phyloP scores from a whole-genome alignment of 2,113 vertebrate species.

The Cyprinus carpio region DNA sequence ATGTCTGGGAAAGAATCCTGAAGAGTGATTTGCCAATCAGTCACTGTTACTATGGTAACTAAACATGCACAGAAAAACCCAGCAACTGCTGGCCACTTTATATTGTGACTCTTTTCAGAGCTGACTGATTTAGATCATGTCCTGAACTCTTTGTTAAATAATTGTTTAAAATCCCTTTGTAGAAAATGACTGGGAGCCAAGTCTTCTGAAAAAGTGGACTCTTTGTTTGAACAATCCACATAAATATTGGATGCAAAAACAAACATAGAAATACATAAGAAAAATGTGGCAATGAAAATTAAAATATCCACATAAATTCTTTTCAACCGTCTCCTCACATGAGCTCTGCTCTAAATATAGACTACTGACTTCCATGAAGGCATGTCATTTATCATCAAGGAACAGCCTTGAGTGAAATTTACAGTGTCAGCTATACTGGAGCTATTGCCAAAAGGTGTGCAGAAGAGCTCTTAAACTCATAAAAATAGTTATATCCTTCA shows the following conservation, averaged over 20 bases:
- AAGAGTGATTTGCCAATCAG: no score
- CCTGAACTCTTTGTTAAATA: background rate
- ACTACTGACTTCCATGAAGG: conserved; percentile 6
- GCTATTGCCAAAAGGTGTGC: background rate
- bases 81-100: no score
- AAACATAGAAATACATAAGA: background rate
- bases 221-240: background rate
- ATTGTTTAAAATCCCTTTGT: background rate
- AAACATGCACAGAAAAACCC: no score
- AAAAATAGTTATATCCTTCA: background rate
- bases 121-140: background rate
- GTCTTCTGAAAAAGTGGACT: background rate
- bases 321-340: background rate
- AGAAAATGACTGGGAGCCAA: background rate
- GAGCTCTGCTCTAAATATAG: conserved; percentile 26
- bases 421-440: conserved; percentile 15
- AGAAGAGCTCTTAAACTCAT: background rate
- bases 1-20: no score
- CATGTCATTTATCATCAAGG: conserved; percentile 27
- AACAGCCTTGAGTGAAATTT: conserved; percentile 21
- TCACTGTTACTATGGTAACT: no score
- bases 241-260: background rate
- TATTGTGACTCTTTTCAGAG: background rate
- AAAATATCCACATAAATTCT: background rate
- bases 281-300: background rate